Conservation (phyloP, 2,113 vertebrate species). For the Bubalus kerabau region DNA sequence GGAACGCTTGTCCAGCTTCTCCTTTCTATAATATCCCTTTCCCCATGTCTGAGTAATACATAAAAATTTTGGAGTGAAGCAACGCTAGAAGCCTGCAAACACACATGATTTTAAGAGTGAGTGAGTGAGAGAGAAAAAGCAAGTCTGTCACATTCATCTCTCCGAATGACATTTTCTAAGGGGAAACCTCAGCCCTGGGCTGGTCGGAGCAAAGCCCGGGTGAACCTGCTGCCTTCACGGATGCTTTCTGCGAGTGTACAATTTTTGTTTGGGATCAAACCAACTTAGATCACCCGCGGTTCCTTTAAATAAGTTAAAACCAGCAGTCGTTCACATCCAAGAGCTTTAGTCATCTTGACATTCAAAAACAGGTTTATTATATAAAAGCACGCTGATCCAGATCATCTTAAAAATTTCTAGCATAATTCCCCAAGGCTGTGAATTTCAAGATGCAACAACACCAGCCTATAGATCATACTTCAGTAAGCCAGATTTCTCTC, state of each 20-base stretch:
- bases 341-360: constrained; percentile 48
- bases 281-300: background rate
- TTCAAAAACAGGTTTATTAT: constrained; percentile 59
- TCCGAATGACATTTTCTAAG: background rate
- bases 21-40: background rate
- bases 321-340: constrained; percentile 36
- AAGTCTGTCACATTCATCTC: background rate
- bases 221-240: background rate
- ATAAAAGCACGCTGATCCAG: constrained; percentile 50
- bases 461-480: background rate
- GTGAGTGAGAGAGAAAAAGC: background rate
- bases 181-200: background rate
- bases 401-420: constrained; percentile 36
- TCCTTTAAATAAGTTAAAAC: constrained; percentile 58
- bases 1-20: background rate
- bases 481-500: background rate
- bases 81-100: background rate
- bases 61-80: background rate
- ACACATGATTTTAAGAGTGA: background rate
- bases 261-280: background rate
- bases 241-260: background rate
- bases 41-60: background rate
- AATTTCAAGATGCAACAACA: background rate
- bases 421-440: background rate
- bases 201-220: background rate